phyloP scores from a whole-genome alignment of 2,888 invertebrate species.

The Drosophila engyochracea region DNA sequence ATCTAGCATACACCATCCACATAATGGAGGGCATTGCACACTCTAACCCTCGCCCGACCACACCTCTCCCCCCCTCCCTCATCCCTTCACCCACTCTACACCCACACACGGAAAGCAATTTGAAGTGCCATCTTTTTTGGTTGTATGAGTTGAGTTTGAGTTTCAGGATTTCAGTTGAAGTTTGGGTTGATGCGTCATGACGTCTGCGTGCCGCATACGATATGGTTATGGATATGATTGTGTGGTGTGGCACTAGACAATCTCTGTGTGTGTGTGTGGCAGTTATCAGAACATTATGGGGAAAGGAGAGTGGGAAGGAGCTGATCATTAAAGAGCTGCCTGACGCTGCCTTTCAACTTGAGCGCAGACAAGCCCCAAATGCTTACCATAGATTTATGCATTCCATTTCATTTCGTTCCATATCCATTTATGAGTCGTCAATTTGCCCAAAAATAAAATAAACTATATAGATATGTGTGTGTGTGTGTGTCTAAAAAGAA shows the following conservation, averaged over 20 bases:
- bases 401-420: conserved; percentile 59
- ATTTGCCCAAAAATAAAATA: conserved; percentile 39
- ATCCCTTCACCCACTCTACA: too few relatives aligned
- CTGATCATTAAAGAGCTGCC: conserved; percentile 71
- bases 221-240: conserved; percentile 14
- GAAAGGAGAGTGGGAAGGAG: background rate
- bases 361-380: conserved; percentile 40
- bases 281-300: conserved; percentile 66
- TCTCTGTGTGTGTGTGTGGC: conserved; percentile 32
- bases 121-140: conserved; percentile 46
- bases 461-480: conserved; percentile 23
- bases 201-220: conserved; percentile 49
- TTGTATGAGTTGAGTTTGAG: conserved; percentile 1
- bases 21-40: background rate
- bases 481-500: background rate
- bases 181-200: conserved; percentile 55
- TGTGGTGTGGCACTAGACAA: conserved; percentile 7
- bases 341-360: conserved; percentile 50
- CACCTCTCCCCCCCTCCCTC: too few relatives aligned
- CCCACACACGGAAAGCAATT: conserved; percentile 33
- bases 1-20: conserved; percentile 1
- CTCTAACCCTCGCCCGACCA: background rate
- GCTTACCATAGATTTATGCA: conserved; percentile 53
- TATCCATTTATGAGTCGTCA: conserved; percentile 77
- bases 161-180: conserved; percentile 5